phyloP scores from a whole-genome alignment of 2,113 vertebrate genomes.

The Trochalopteron elliotii region DNA sequence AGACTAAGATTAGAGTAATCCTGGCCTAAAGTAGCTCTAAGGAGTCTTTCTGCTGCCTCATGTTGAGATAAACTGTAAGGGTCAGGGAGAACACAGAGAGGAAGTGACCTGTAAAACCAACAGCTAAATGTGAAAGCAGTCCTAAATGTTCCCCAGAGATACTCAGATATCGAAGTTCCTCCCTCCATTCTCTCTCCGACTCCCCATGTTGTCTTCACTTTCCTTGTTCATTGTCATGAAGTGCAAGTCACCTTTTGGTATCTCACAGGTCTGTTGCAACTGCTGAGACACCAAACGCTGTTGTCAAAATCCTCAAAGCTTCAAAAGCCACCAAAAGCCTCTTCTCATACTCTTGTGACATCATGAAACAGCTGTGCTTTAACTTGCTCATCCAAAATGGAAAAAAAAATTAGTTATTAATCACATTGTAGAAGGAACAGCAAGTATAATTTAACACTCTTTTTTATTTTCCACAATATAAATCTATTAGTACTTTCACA shows the following conservation, averaged over 20 bases:
- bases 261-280: background rate
- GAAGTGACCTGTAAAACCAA: background rate
- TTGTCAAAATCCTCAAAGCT: background rate
- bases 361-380: fast-evolving
- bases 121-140: background rate
- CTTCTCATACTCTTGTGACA: fast-evolving
- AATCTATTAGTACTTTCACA: background rate
- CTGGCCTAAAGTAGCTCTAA: background rate
- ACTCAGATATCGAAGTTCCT: background rate
- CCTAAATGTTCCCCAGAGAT: background rate
- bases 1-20: background rate
- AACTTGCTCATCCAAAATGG: fast-evolving
- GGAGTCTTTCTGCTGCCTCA: background rate
- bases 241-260: background rate
- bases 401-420: background rate
- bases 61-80: background rate
- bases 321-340: background rate
- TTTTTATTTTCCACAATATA: background rate
- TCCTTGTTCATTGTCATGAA: background rate
- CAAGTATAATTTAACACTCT: background rate
- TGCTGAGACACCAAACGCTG: background rate
- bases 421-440: background rate
- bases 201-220: background rate
- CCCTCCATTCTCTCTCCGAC: background rate
- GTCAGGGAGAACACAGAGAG: background rate